These are phyloP conservation scores for Mythimna pallens DNA, from an alignment of 2,888 invertebrate species.

Conservation along the genomic window DNA sequence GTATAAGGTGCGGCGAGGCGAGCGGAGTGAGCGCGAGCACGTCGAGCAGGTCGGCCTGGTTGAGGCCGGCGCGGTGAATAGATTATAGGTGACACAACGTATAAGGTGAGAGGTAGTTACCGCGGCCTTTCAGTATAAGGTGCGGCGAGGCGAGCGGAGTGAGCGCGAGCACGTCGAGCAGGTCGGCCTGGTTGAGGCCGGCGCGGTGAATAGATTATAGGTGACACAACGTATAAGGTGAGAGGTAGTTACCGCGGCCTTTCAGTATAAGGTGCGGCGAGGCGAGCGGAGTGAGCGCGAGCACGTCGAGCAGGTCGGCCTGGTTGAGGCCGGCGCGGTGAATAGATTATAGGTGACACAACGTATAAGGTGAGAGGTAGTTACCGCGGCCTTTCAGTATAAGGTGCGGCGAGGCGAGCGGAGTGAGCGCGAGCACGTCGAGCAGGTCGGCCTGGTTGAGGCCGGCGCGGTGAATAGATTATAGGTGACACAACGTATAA, in stretches of 20 bases:
- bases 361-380: too few relatives aligned
- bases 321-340: conserved; percentile 97
- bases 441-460: conserved; percentile 97
- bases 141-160: conserved; percentile 96
- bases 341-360: too few relatives aligned
- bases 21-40: conserved; percentile 96
- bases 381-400: conserved; percentile 91
- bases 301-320: conserved; percentile 97
- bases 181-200: conserved; percentile 96
- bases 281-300: conserved; percentile 95
- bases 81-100: too few relatives aligned
- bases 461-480: conserved; percentile 97
- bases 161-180: conserved; percentile 96
- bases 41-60: conserved; percentile 97
- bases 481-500: too few relatives aligned
- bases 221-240: too few relatives aligned
- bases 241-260: conserved; percentile 29
- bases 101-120: not conserved
- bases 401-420: conserved; percentile 95
- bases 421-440: conserved; percentile 96
- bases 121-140: conserved; percentile 92
- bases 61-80: conserved; percentile 97
- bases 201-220: conserved; percentile 95
- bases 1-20: conserved; percentile 95
- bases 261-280: conserved; percentile 96